Conservation (phyloP, 2,113 vertebrate genomes). For the Varanus komodoensis region DNA sequence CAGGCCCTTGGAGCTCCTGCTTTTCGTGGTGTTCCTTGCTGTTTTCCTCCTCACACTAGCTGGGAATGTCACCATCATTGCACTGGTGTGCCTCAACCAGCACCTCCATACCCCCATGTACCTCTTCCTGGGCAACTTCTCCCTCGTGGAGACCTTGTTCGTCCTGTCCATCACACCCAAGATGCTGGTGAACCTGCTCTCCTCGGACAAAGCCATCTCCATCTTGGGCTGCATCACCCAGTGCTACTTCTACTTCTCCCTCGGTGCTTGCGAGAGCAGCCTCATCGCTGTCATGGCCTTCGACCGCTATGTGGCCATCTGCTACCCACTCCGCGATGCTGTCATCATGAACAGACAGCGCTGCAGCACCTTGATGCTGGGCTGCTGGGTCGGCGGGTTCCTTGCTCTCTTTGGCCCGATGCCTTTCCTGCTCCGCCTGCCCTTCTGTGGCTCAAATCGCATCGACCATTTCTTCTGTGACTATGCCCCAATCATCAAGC, state of each 20-base stretch:
- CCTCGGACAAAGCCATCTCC: slow-evolving; percentile 27
- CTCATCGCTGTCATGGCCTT: slow-evolving; percentile 53
- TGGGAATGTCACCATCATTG: slow-evolving; percentile 55
- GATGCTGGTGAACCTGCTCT: slow-evolving; percentile 49
- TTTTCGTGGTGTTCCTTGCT: slow-evolving; percentile 36
- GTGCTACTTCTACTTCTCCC: slow-evolving; percentile 44
- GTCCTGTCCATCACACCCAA: slow-evolving; percentile 46
- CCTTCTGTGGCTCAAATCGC: slow-evolving; percentile 48
- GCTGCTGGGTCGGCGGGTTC: slow-evolving; percentile 47
- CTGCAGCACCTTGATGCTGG: slow-evolving; percentile 35
- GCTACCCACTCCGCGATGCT: slow-evolving; percentile 49
- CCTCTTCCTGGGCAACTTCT: slow-evolving; percentile 60
- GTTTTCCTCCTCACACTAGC: slow-evolving; percentile 56
- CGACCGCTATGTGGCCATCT: slow-evolving; percentile 54
- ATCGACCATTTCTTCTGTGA: slow-evolving; percentile 57
- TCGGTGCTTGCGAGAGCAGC: slow-evolving; percentile 37
- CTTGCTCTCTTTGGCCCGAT: slow-evolving; percentile 29
- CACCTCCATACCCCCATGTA: slow-evolving; percentile 56
- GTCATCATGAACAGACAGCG: slow-evolving; percentile 26
- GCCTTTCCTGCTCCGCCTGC: slow-evolving; percentile 26
- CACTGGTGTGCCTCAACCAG: background rate
- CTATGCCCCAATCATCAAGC: slow-evolving; percentile 14
- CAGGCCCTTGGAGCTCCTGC: background rate
- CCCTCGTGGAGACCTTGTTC: slow-evolving; percentile 53
- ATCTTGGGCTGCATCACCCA: slow-evolving; percentile 54